Evolutionary conservation across 2,888 invertebrate species (phyloP), one percentile per base, ranked within the genome.

Genomic region (Drosophila leonis): DNA sequence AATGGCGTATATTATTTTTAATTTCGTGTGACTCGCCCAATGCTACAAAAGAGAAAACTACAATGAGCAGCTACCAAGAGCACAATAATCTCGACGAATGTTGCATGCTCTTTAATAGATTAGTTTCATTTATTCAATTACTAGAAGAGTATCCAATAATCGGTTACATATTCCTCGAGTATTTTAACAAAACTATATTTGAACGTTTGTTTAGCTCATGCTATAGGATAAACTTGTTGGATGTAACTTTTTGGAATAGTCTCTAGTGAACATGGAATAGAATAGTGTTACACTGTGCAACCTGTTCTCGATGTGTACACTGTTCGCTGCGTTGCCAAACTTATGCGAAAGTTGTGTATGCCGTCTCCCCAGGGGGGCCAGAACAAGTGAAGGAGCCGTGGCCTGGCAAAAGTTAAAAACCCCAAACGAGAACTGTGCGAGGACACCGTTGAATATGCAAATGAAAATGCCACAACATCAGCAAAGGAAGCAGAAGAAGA

Each of bases 401-500:
- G 76, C 82, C 73, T 84, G 85, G 82, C 74, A 79, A 88, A 77
- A 77, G 82, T 80, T 79, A 85, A 70, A 78, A 80, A 81, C 78
- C 79, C 82, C 75, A 72, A 72, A 72, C 74, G 75, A 75, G 75
- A 63, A 75, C 74, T 65, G 65, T 31, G 70, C 48, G 75, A 83
- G 77, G 78, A 75, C 76, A 80, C 56, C 64, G 81, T 69, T 74
- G 89, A 86, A 84, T 84, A 84, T 84, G 87, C 81, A 84, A 84
- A 84, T 84, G 89, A 76, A 85, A 88, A 83, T 72, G 81, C 86
- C 78, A 77, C 72, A 72, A 68, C 64, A 64, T 67, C 65, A 49
- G 54, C 68, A 56, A 15, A 33, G 37, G 24, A 56, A 65, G 54
- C 48, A 13, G 27, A n/a, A 31, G 48, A 18, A 49, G 49, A 10